Evolutionary conservation across 1,140 invertebrate genomes (phyloP).

Genomic region (Panulirus ornatus): DNA sequence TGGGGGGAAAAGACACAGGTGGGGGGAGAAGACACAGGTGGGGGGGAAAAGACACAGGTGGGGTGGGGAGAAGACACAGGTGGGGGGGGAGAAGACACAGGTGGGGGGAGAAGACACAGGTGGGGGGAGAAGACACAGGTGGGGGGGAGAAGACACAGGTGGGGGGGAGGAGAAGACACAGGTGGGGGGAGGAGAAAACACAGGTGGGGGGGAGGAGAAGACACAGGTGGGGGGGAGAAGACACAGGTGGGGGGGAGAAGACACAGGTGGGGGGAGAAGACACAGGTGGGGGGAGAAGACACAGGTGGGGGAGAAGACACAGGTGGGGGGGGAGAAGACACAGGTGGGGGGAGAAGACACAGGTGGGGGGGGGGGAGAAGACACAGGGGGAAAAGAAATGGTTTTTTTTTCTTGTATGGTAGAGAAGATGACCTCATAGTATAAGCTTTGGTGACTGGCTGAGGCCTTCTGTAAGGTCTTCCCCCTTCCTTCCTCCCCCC

Average conservation of each 20-base stretch:
- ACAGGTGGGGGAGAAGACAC: not conserved
- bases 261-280: not conserved
- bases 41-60: not conserved
- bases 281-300: not conserved
- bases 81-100: not conserved
- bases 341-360: not conserved
- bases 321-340: not conserved
- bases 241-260: not conserved
- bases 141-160: not conserved
- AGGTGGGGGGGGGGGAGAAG: not conserved
- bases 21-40: not conserved
- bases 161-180: not conserved
- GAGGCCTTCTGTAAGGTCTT: too few species aligned
- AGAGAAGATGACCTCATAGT: too few species aligned
- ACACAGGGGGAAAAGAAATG: not conserved
- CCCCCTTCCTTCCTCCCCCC: too few species aligned
- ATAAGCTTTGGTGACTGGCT: too few species aligned
- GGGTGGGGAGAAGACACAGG: not conserved
- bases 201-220: not conserved
- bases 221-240: not conserved
- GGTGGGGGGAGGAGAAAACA: not conserved
- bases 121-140: not conserved
- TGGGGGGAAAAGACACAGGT: not conserved
- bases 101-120: not conserved
- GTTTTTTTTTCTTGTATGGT: too few species aligned